phyloP scores from a whole-genome alignment of 2,888 invertebrate genomes.

The Beris chalybata region DNA sequence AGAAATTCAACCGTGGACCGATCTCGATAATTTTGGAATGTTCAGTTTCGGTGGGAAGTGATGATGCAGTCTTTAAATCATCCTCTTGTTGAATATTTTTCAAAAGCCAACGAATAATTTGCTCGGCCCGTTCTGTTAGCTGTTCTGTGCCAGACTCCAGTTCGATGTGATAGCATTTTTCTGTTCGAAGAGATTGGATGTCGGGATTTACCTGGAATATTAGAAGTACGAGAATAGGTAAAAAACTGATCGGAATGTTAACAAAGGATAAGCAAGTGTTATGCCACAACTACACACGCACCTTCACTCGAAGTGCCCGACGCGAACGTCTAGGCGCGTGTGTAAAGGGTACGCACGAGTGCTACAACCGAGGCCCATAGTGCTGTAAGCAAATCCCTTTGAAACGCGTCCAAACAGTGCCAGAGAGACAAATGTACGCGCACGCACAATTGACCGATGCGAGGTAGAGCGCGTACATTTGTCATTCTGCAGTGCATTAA shows the following conservation, averaged over 20 bases:
- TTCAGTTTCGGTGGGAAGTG: constrained; percentile 56
- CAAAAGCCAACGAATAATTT: constrained; percentile 76
- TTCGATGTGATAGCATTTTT: constrained; percentile 82
- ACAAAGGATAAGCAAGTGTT: not conserved
- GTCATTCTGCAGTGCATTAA: no score
- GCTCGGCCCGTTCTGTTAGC: constrained; percentile 64
- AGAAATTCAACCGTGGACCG: constrained; percentile 92
- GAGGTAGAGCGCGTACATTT: no score
- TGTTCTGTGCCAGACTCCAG: constrained; percentile 56
- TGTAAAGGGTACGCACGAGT: no score
- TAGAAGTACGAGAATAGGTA: not conserved
- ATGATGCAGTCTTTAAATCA: constrained; percentile 61
- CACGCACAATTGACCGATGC: no score
- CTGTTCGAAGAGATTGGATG: constrained; percentile 65
- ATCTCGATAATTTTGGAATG: constrained; percentile 71
- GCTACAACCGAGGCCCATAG: no score
- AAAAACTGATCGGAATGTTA: no score
- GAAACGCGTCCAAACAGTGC: no score
- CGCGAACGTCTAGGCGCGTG: no score
- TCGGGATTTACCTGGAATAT: constrained; percentile 49
- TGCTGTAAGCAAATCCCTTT: no score
- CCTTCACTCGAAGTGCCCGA: no score
- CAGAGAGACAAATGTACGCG: no score
- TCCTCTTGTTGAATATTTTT: constrained; percentile 68
- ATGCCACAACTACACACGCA: no score